Evolutionary conservation across 2,113 vertebrate species (phyloP).

Genomic region (Natator depressus): DNA sequence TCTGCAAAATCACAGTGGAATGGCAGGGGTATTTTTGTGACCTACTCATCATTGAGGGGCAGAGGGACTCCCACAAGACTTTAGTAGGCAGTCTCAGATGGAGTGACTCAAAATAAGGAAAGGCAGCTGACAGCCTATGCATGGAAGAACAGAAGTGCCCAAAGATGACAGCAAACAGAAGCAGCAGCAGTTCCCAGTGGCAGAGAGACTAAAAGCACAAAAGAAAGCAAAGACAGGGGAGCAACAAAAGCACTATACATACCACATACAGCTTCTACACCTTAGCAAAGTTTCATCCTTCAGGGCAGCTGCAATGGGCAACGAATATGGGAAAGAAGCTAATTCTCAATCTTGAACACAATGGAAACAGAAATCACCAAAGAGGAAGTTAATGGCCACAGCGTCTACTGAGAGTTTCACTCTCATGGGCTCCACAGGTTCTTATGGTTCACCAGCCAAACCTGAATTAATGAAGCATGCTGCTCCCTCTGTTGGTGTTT

Average conservation of each 20-base stretch:
- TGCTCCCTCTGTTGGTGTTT: not conserved
- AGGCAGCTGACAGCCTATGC: not conserved
- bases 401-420: not conserved
- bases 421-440: not conserved
- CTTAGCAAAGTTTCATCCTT: not conserved
- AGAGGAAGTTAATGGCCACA: not conserved
- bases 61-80: not conserved
- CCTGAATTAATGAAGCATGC: not conserved
- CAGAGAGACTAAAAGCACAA: slow-evolving; percentile 5
- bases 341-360: not conserved
- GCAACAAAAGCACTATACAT: not conserved
- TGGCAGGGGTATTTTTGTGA: not conserved
- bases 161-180: not conserved
- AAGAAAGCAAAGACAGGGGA: not conserved
- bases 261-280: not conserved
- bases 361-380: not conserved
- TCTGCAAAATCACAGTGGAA: not conserved
- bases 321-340: not conserved
- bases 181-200: not conserved
- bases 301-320: not conserved
- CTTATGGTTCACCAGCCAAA: not conserved
- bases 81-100: not conserved
- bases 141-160: slow-evolving; percentile 19
- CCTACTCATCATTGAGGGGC: not conserved
- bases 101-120: not conserved